Base-by-base conservation (phyloP, 64 coral and sea anemone genomes). In the Platygyra sinensis region DNA sequence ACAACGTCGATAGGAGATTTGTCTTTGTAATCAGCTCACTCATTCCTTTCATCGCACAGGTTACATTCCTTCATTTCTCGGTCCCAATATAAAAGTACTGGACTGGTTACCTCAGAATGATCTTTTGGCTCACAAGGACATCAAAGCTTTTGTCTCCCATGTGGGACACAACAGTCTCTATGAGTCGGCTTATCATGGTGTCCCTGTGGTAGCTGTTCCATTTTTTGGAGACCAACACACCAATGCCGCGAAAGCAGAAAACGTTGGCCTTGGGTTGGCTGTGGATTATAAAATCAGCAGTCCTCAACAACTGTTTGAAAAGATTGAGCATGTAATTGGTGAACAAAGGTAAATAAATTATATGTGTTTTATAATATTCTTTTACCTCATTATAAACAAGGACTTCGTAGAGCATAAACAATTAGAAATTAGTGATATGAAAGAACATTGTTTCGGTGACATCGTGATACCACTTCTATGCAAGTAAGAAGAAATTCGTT, bases 61-160 rank as follows among this genome's bases (percentile, higher is more conserved):
- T 72, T 72, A 72, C 24, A 29, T 72, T 10, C 67, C 67, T 72
- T 72, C 67, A n/a, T 30, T 72, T 11, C 67, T 72, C 11, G 24
- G 29, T 20, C 8, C 28, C 65, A 84, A 84, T 18, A 84, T 84
- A 2, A 84, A 84, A 38, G 59, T 64, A 38, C 17, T 84, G 20
- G 57, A 62, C 15, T 84, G 80, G 80, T 64, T 84, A 61, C 80
- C 80, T 42, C 80, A 84, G 59, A 84, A 84, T 84, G 80, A 84
- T 33, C 10, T 84, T 4, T 24, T 84, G 8, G 80, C 55, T 65
- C 80, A 84, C n/a, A n/a, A n/a, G n/a, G n/a, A n/a, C n/a, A n/a
- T n/a, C n/a, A n/a, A n/a, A n/a, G n/a, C n/a, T n/a, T n/a, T n/a
- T n/a, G n/a, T n/a, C n/a, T n/a, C n/a, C n/a, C n/a, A n/a, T n/a